Base-by-base conservation (phyloP, 2,797 vertebrate species). In the Epinephelus awoara region DNA sequence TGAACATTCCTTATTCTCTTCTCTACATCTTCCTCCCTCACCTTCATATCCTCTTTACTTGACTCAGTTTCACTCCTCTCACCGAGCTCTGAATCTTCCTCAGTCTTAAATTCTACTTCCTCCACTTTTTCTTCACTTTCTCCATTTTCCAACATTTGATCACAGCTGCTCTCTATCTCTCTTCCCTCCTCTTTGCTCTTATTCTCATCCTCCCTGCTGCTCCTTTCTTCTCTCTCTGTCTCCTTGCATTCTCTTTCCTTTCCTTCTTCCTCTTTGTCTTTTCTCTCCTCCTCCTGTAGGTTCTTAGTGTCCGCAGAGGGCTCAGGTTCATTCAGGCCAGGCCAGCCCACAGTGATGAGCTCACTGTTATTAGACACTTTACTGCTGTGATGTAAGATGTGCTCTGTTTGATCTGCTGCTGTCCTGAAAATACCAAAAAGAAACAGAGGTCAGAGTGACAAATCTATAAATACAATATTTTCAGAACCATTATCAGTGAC, bases 361-460 rank as follows among this genome's bases (percentile, higher is more conserved):
- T 86, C 59, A 19, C 17, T 50, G 27, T 73, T 27, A 72, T 4
- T 18, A 25, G 58, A 69, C 7, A 11, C 50, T 46, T 67, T 17
- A 61, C 21, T 61, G 57, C 59, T 65, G 19, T 51, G 29, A 56
- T 72, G 46, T 55, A 58, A 69, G 21, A 55, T 29, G 21, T 59
- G 52, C 15, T 80, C 67, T 9, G 21, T 25, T 21, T 23, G 44
- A 19, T 84, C 65, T 46, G 77, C 77, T 54, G 29, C 25, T 55
- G 52, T 51, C 67, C 91, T 91, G 61, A 67, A 85, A 85, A 71
- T 72, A 63, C 15, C 8, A 75, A n/a, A 34, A 50, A 55, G 11
- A 69, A 44, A 72, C 0, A 55, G 2, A 6, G 10, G 55, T n/a
- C n/a, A n/a, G 2, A 21, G 50, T 50, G 7, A 23, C n/a, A 69